Evolutionary conservation across 2,113 vertebrate species (phyloP).

Genomic region (Myrmophylax atrothorax): DNA sequence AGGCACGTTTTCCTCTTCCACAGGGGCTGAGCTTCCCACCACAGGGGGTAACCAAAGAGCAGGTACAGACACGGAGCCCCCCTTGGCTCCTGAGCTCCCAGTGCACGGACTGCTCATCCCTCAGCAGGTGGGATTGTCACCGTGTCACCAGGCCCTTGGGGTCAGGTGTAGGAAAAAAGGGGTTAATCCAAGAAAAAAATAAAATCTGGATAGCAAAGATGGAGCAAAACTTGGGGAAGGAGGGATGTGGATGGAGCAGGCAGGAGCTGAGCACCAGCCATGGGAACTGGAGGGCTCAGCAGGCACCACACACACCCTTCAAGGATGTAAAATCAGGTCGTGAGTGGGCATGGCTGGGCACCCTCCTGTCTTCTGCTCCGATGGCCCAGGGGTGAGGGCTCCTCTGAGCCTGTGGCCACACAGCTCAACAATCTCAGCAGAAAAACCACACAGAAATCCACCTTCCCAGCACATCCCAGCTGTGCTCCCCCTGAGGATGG

Average conservation of each 20-base stretch:
- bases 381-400: neutral
- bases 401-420: neutral
- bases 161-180: neutral
- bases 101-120: rapidly evolving
- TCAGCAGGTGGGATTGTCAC: neutral
- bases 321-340: neutral
- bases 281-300: neutral
- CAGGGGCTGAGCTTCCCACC: neutral
- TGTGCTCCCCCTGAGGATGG: rapidly evolving
- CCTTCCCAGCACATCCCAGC: neutral
- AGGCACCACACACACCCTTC: neutral
- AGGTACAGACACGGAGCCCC: neutral
- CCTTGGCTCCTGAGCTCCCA: neutral
- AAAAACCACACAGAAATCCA: neutral
- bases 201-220: neutral
- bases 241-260: neutral
- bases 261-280: neutral
- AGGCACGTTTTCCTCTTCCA: neutral
- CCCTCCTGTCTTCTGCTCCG: neutral
- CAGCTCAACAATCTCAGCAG: neutral
- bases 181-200: neutral
- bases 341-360: neutral
- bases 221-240: neutral
- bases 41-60: neutral
- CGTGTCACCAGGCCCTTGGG: neutral